Evolutionary conservation across 2,797 vertebrate species (phyloP).

Genomic region (Falco peregrinus): DNA sequence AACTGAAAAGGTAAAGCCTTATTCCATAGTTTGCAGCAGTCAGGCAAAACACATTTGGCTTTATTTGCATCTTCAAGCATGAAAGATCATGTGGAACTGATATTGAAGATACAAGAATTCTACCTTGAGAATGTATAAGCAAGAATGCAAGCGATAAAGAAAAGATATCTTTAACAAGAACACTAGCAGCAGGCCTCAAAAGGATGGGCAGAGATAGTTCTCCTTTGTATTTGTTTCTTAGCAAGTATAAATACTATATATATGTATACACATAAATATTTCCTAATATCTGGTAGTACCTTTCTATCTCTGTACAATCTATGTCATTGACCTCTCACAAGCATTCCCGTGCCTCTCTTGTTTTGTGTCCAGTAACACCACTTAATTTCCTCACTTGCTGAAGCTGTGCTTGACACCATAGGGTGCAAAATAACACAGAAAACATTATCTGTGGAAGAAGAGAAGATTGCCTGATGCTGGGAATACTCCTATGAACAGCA

Average conservation of each 20-base stretch:
- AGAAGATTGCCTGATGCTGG: neutral
- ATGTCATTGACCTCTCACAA: neutral
- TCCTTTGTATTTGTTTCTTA: neutral
- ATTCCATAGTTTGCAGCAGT: neutral
- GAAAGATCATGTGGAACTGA: neutral
- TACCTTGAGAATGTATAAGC: neutral
- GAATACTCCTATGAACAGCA: constrained; percentile 14
- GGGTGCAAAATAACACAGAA: constrained; percentile 40
- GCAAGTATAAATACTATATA: neutral
- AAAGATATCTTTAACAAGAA: neutral
- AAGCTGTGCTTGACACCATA: constrained; percentile 28
- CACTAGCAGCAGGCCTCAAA: neutral
- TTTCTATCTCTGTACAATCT: neutral
- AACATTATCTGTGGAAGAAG: constrained; percentile 44
- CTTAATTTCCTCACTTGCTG: constrained; percentile 29
- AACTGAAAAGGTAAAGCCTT: neutral
- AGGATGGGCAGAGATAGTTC: neutral
- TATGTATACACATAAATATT: neutral
- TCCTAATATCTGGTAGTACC: neutral
- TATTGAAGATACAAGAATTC: neutral
- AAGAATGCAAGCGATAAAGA: neutral
- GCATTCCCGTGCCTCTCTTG: neutral
- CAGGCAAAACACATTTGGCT: neutral
- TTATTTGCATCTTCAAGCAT: constrained; percentile 15
- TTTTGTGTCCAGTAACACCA: constrained; percentile 31